Base-by-base conservation (phyloP, 1,140 invertebrate genomes). In the Cyphomyrmex costatus region DNA sequence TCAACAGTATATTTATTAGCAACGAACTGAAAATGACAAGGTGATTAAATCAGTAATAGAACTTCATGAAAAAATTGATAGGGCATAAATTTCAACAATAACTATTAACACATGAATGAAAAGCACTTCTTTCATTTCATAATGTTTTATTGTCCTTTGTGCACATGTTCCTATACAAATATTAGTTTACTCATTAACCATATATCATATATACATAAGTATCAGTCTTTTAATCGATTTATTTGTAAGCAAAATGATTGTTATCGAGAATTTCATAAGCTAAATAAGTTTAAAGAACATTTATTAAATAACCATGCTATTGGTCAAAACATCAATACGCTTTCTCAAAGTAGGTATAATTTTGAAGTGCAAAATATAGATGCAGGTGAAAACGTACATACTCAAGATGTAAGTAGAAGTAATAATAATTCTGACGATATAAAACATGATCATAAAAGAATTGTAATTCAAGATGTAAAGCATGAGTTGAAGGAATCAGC, bases 241-340 rank as follows among this genome's bases (percentile, higher is more conserved):
- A 21, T 60, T 60, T 60, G 56, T 60, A 60, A 60, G 14, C 56
- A 60, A 60, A 60, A 60, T 60, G 19, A 4, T 60, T 60, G 56
- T 60, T 60, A 60, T 60, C 56, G 56, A 60, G 56, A 60, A 60
- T 60, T 60, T 27, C 56, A 60, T 60, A 27, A 60, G 0, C 27
- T 60, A 60, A 60, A 19, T 27, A 60, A 60, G 12, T 60, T 60
- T 60, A 60, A 60, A 27, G 10, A 60, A 60, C 56, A 60, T 14
- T 60, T 60, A 60, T 60, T 60, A 27, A 60, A 14, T 3, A 60
- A 60, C 10, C 56, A 60, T 5, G 21, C 0, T 60, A 24, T 4
- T 14, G 10, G 24, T 24, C 10, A 21, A 2, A 24, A 60, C 27
- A 60, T 60, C 3, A 27, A 1, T 60, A 10, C 24, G 14, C 0